phyloP scores from a whole-genome alignment of 1,140 invertebrate genomes.

The Melanaphis sacchari region DNA sequence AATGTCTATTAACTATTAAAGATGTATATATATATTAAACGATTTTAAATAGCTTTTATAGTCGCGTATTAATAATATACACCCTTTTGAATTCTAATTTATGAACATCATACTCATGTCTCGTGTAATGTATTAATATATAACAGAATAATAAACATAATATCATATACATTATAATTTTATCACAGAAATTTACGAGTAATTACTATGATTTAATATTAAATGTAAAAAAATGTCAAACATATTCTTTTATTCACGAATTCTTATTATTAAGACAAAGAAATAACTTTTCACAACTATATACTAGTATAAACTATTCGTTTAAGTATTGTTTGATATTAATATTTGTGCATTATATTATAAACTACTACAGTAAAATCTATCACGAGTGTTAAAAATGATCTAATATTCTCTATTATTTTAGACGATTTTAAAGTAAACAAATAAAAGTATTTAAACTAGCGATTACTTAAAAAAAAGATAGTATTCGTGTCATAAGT shows the following conservation, averaged over 20 bases:
- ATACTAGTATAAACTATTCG: background rate
- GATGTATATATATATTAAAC: background rate
- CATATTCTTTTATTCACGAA: background rate
- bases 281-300: background rate
- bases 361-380: background rate
- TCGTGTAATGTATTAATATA: background rate
- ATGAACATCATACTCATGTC: background rate
- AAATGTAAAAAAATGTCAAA: background rate
- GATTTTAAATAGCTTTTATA: constrained; percentile 2
- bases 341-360: background rate
- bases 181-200: background rate
- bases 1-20: background rate
- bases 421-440: background rate
- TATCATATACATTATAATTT: background rate
- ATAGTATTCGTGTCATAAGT: background rate
- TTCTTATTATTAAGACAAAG: background rate
- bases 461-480: background rate
- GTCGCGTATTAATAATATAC: background rate
- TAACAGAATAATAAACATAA: background rate
- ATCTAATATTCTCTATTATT: background rate
- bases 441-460: constrained; percentile 6
- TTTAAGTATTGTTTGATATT: background rate
- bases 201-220: background rate
- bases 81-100: background rate
- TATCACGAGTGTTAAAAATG: background rate